Evolutionary conservation across 2,797 vertebrate species (phyloP), one percentile per base, ranked within the genome.

Genomic region (Oreochromis mossambicus): DNA sequence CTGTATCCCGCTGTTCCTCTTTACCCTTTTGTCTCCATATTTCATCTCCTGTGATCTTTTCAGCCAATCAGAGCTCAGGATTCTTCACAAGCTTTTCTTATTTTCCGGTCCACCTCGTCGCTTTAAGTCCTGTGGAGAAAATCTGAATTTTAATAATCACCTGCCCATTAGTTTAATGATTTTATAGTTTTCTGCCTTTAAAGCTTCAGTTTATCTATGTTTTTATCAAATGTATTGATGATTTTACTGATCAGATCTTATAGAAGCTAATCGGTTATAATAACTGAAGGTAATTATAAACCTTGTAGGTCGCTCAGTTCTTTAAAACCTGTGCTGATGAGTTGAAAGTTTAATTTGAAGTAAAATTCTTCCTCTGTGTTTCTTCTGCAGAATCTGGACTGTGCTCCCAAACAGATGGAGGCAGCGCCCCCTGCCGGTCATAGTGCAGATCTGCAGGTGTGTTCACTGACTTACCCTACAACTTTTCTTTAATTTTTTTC

Each of bases 371-470:
- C 5, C 17, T 17, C 1, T 70, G 36, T 85, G 41, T 87, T 70
- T 79, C 32, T 51, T 81, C 63, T 75, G 1, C 89, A 91, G 91
- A 87, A 26, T 5, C 48, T 26, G 2, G 38, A 68, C 24, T 29
- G 21, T 26, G 55, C 5, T 4, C 21, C 79, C 50, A 36, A 24
- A n/a, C 84, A 46, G 5, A 52, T 3, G 48, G 85, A 29, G 77
- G 51, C 15, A 80, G 36, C 83, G 85, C 90, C 91, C 38, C 12
- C 91, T 79, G 78, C 77, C 36, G 89, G 88, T 34, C 63, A 41
- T 15, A 19, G 85, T 52, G 80, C 76, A 8, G 82, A 68, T 6
- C 54, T 73, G 5, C 90, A 88, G 87, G 93, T 93, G 58, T 2
- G 76, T 83, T 80, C 52, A 70, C 13, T 75, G 17, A 75, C 68